These are phyloP conservation scores for Luidia sarsii DNA, from an alignment of 53 echinoderm and acorn worm species.

Conservation along the genomic window DNA sequence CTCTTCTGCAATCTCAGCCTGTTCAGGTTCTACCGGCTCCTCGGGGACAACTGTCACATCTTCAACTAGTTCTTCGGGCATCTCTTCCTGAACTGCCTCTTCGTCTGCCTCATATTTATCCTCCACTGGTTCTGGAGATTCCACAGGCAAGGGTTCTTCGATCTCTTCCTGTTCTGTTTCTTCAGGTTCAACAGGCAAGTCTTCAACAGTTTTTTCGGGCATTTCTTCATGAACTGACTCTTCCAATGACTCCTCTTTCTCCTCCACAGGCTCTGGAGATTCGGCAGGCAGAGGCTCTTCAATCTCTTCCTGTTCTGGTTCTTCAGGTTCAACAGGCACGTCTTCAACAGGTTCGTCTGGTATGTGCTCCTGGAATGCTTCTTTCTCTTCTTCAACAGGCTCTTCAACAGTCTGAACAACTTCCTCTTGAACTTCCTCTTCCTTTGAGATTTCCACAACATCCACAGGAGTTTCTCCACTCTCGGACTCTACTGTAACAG, in stretches of 20 bases:
- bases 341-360: slow-evolving; percentile 5
- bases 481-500: background rate
- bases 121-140: slow-evolving; percentile 4
- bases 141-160: too few relatives aligned
- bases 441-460: background rate
- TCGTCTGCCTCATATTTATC: slow-evolving; percentile 14
- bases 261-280: background rate
- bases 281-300: too few relatives aligned
- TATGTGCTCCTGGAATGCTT: background rate
- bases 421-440: background rate
- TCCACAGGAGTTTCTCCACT: background rate
- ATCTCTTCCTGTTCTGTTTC: slow-evolving; percentile 24
- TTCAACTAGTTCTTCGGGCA: background rate
- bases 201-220: background rate
- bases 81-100: slow-evolving; percentile 20
- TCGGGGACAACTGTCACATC: slow-evolving; percentile 7
- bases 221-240: background rate
- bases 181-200: slow-evolving; percentile 1
- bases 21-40: slow-evolving; percentile 13
- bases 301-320: too few relatives aligned
- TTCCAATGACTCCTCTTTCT: background rate
- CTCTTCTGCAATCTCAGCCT: background rate
- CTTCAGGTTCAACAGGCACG: background rate
- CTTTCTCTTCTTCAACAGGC: slow-evolving; percentile 9
- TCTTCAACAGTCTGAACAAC: background rate